Evolutionary conservation across 2,113 vertebrate species (phyloP).

Genomic region (Eptesicus fuscus): DNA sequence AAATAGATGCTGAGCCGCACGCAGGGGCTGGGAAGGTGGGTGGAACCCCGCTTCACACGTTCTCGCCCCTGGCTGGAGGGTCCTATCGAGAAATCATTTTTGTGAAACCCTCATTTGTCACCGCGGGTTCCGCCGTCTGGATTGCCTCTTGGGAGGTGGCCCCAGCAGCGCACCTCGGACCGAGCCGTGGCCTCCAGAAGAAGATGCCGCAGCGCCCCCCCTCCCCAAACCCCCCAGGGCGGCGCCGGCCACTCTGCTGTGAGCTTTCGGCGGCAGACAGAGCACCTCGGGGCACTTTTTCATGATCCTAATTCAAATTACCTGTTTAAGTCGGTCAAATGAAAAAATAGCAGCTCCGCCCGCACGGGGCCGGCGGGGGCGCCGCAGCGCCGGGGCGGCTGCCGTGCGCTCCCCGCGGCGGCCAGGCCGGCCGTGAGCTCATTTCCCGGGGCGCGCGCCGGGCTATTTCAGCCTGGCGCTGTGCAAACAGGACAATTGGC

Average conservation of each 20-base stretch:
- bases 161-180: background rate
- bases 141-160: background rate
- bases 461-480: constrained; percentile 85
- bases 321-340: constrained; percentile 75
- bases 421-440: constrained; percentile 77
- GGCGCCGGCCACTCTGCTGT: background rate
- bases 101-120: background rate
- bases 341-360: constrained; percentile 80
- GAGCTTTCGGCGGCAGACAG: constrained; percentile 66
- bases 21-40: background rate
- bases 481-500: constrained; percentile 82
- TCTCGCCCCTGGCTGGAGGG: background rate
- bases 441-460: constrained; percentile 84
- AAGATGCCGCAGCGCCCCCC: background rate
- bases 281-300: constrained; percentile 70
- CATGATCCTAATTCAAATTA: constrained; percentile 74
- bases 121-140: background rate
- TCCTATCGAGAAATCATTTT: background rate
- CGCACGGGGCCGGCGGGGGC: constrained; percentile 76
- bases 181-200: background rate
- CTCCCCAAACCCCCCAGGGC: background rate
- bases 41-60: background rate
- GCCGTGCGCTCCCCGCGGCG: constrained; percentile 66
- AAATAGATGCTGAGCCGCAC: background rate
- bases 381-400: constrained; percentile 57